Evolutionary conservation across 2,113 vertebrate genomes (phyloP).

Genomic region (Psilopogon haemacephalus): DNA sequence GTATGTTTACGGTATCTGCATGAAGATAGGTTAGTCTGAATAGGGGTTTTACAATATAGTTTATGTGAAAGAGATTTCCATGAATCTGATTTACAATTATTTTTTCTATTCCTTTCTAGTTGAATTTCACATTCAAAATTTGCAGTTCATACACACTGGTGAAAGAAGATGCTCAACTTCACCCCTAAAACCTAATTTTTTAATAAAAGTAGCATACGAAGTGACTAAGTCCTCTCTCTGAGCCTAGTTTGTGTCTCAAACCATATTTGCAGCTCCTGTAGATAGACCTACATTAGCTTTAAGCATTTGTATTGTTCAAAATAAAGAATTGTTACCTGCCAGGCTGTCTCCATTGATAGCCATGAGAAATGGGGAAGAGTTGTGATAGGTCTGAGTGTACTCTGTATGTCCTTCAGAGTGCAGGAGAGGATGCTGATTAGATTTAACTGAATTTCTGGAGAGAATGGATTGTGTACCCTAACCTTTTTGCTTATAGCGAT

Average conservation of each 20-base stretch:
- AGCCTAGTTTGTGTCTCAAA: not conserved
- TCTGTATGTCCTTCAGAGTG: not conserved
- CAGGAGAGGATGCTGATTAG: not conserved
- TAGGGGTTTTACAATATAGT: not conserved
- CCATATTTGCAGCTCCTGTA: not conserved
- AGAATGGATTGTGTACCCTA: not conserved
- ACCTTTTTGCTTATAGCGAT: not conserved
- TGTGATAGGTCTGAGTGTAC: accelerated
- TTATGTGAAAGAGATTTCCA: not conserved
- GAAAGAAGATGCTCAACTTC: not conserved
- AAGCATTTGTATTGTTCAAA: not conserved
- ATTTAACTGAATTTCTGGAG: not conserved
- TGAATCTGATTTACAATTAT: not conserved
- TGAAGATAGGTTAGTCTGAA: not conserved
- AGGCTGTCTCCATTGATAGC: not conserved
- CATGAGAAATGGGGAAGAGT: not conserved
- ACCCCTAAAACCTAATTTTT: not conserved
- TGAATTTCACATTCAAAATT: not conserved
- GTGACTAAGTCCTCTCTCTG: not conserved
- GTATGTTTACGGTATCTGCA: not conserved
- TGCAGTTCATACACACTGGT: not conserved
- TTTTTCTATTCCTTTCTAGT: not conserved
- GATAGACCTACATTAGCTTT: not conserved
- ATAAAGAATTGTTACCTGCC: not conserved
- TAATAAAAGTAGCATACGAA: not conserved